Conservation (phyloP, 2,113 vertebrate genomes). For the Hippopotamus amphibius region DNA sequence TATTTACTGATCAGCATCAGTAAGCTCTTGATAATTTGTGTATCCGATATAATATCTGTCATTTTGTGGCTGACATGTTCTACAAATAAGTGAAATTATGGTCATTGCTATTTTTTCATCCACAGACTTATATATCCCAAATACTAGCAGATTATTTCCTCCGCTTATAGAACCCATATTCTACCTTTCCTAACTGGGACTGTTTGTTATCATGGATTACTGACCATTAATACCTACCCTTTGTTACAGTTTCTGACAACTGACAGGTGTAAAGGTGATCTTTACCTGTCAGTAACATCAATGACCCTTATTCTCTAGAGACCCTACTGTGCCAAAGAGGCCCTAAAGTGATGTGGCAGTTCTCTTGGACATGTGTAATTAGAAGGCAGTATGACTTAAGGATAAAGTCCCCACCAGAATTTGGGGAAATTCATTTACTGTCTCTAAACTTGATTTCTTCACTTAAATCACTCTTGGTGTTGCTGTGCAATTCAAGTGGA, state of each 20-base stretch:
- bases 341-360: neutral
- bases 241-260: neutral
- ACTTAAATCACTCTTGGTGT: neutral
- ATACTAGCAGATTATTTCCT: neutral
- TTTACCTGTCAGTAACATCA: neutral
- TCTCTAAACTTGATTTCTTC: neutral
- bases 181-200: neutral
- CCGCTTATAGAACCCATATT: neutral
- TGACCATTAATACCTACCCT: neutral
- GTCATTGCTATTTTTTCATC: neutral
- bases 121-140: neutral
- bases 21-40: neutral
- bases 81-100: neutral
- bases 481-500: neutral
- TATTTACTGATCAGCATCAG: neutral
- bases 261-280: neutral
- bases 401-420: neutral
- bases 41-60: neutral
- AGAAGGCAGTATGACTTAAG: neutral
- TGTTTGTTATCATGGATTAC: neutral
- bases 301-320: neutral
- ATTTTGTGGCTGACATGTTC: neutral
- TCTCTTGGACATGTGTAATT: neutral
- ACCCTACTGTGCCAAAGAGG: neutral
- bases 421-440: neutral